phyloP scores from a whole-genome alignment of 2,797 vertebrate genomes.

The Podargus strigoides region DNA sequence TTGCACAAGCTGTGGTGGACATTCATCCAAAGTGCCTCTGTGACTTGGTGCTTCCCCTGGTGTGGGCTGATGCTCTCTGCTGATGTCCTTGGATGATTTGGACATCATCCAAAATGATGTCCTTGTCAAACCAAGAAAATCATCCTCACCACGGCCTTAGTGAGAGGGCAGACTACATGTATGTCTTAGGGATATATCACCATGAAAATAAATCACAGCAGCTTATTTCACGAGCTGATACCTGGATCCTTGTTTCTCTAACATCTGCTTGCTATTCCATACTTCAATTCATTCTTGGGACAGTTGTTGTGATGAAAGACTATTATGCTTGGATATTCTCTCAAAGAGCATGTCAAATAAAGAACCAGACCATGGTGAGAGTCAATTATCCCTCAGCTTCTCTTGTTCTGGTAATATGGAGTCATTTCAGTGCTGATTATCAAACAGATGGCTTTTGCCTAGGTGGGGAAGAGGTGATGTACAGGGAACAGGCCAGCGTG shows the following conservation, averaged over 20 bases:
- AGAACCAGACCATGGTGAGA: not conserved
- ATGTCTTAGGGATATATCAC: not conserved
- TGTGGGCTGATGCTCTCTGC: not conserved
- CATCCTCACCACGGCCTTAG: not conserved
- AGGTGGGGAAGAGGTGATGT: not conserved
- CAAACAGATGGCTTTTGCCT: not conserved
- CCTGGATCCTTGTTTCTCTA: not conserved
- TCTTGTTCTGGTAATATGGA: not conserved
- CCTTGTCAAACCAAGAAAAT: too few species aligned
- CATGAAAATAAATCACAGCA: not conserved
- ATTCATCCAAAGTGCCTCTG: not conserved
- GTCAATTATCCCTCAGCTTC: not conserved
- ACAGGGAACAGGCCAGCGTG: not conserved
- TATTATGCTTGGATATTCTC: not conserved
- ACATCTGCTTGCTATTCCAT: not conserved
- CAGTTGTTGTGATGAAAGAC: not conserved
- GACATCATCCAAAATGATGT: too few species aligned
- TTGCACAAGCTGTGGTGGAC: not conserved
- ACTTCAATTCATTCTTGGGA: not conserved
- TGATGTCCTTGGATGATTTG: too few species aligned
- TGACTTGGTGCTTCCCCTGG: not conserved
- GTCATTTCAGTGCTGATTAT: not conserved
- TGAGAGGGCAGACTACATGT: rapidly evolving
- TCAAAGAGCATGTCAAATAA: not conserved
- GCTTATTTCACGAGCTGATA: not conserved